Evolutionary conservation across 1,140 invertebrate species (phyloP), one percentile per base, ranked within the genome.

Genomic region (Apis mellifera): DNA sequence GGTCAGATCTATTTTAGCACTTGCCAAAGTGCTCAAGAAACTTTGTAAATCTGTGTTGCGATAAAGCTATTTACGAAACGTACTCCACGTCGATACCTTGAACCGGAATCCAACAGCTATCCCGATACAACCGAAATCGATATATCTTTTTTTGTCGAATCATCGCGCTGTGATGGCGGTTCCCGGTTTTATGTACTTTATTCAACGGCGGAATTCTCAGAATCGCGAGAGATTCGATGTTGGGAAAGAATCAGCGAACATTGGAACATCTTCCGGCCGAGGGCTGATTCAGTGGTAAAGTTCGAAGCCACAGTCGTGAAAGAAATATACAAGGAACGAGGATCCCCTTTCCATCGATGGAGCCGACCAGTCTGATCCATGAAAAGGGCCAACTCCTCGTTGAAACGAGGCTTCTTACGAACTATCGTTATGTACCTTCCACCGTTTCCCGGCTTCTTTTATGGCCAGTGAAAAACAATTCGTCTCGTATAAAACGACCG

Each of bases 391-490:
- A 48, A 74, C 59, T 78, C n/a, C 59, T 74, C n/a, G 66, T 78
- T 26, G 57, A 32, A 78, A 75, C 65, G 26, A 64, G 62, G 66
- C 60, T 73, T 86, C 84, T 86, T 83, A 65, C 74, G 57, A 86
- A 70, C 75, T 77, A 23, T 42, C 65, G 64, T 64, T 59, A 73
- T n/a, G 59, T 48, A 21, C 50, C 69, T 64, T 23, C 54, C 21
- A 48, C 64, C 71, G 19, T 52, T 48, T 60, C 23, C 73, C 48
- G 15, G 75, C 71, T 55, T 76, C 73, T 83, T 86, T 86, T 83
- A 86, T 71, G 65, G 52, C 42, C 85, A 72, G 65, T 86, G 84
- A 86, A 86, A 86, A 86, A 86, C 84, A 86, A 86, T 86, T 86
- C 80, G 80, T 83, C 64, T 62, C 55, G 64, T 76, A 86, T 78